Conservation (phyloP, 2,888 invertebrate species). For the Furcula furcula region DNA sequence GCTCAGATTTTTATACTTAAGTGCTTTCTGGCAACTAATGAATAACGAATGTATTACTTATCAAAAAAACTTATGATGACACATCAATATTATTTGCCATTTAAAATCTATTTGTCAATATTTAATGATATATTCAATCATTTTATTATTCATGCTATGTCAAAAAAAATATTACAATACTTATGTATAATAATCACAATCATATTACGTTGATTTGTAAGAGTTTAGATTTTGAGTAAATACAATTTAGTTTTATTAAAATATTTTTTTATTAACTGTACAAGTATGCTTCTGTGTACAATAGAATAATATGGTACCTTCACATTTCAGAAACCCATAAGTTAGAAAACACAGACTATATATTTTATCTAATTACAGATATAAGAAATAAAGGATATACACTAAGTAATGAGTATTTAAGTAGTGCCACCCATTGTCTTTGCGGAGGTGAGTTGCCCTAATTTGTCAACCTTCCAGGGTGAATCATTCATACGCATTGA, state of each 20-base stretch:
- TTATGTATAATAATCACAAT: slow-evolving; percentile 23
- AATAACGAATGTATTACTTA: background rate
- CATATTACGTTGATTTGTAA: slow-evolving; percentile 38
- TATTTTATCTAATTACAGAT: too few species aligned
- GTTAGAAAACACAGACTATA: too few species aligned
- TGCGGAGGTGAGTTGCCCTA: too few species aligned
- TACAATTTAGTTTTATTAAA: slow-evolving; percentile 22
- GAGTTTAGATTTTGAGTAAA: slow-evolving; percentile 35
- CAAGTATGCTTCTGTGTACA: too few species aligned
- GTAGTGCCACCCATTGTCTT: too few species aligned
- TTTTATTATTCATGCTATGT: slow-evolving; percentile 23
- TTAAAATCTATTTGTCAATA: slow-evolving; percentile 8
- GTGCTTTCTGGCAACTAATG: background rate
- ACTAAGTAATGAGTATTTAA: too few species aligned
- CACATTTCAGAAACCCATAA: too few species aligned
- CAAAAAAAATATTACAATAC: slow-evolving; percentile 24
- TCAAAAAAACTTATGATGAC: slow-evolving; percentile 3
- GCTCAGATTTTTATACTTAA: slow-evolving; percentile 17
- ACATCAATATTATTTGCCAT: slow-evolving; percentile 20
- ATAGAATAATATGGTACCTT: too few species aligned
- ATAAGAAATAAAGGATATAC: too few species aligned
- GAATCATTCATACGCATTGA: too few species aligned
- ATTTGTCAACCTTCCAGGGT: too few species aligned
- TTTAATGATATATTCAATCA: slow-evolving; percentile 14
- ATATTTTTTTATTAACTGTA: slow-evolving; percentile 1